Evolutionary conservation across 2,888 invertebrate genomes (phyloP), one percentile per base, ranked within the genome.

Genomic region (Drosophila testacea): DNA sequence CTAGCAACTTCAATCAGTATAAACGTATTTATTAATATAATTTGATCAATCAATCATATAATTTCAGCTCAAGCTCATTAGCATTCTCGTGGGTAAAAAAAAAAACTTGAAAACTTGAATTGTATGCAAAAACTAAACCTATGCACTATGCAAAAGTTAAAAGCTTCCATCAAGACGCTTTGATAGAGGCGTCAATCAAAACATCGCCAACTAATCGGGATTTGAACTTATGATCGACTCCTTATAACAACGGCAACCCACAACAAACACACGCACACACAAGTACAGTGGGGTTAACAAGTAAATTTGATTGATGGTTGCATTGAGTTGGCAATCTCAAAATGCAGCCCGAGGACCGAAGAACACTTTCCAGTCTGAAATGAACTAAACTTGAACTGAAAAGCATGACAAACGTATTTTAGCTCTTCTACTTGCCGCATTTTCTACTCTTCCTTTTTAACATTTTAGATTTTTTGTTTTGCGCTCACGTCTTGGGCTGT

Each of bases 301-400:
- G 73, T 59, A 68, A 62, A 78, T 77, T 83, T 86, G 84, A 83
- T 83, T 77, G 89, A 86, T 84, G 77, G 81, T 81, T 78, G 76
- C 87, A 84, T 84, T 82, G 86, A 87, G 75, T 68, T 78, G 72
- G 77, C 74, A 76, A 78, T 77, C 75, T 75, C 72, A 60, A 46
- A 75, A 68, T 73, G 78, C 76, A 72, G 78, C 76, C 69, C 66
- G 66, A 77, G 77, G 61, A 68, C 4, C 52, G 28, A 32, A 41
- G 39, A 39, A 41, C 63, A 55, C 57, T 41, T 44, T 65, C 52
- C 42, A 39, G 7, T 7, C 47, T 32, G 5, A 38, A 44, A 11
- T 32, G 65, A 32, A 30, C 56, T 47, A 46, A 69, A 59, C 75
- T 76, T 47, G 50, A 69, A 59, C 75, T 76, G 68, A 76, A 76